These are phyloP conservation scores for Mirza zaza DNA, from an alignment of 2,113 vertebrate genomes.

Conservation along the genomic window DNA sequence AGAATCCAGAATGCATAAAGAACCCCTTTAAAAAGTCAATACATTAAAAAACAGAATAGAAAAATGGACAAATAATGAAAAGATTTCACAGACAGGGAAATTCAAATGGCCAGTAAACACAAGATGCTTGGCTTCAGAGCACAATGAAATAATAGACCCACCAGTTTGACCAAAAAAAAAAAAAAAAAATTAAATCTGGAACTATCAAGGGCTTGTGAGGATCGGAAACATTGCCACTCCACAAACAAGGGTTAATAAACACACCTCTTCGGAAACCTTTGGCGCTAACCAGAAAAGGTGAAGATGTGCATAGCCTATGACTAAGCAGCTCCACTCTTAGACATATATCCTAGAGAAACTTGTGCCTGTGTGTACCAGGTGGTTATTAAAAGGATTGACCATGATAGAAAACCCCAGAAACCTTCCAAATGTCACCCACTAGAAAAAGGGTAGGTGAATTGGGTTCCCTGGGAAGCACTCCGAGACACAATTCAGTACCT, in stretches of 20 bases:
- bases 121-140: background rate
- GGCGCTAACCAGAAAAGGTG: background rate
- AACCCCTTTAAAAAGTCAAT: background rate
- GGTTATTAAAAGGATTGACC: background rate
- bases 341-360: background rate
- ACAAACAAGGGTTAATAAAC: background rate
- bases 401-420: background rate
- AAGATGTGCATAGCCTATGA: background rate
- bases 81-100: background rate
- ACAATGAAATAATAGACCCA: background rate
- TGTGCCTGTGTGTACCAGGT: too few species aligned
- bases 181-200: background rate
- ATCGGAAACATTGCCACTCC: background rate
- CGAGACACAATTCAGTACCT: background rate
- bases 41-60: background rate
- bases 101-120: background rate
- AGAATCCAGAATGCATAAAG: background rate
- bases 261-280: background rate
- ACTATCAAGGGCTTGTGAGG: background rate
- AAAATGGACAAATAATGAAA: slow-evolving; percentile 2
- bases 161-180: background rate
- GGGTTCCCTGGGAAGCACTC: background rate
- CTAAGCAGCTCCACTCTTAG: background rate
- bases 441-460: background rate
- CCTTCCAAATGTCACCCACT: background rate